Evolutionary conservation across 2,888 invertebrate genomes (phyloP).

Genomic region (Ecdyonurus torrentis): DNA sequence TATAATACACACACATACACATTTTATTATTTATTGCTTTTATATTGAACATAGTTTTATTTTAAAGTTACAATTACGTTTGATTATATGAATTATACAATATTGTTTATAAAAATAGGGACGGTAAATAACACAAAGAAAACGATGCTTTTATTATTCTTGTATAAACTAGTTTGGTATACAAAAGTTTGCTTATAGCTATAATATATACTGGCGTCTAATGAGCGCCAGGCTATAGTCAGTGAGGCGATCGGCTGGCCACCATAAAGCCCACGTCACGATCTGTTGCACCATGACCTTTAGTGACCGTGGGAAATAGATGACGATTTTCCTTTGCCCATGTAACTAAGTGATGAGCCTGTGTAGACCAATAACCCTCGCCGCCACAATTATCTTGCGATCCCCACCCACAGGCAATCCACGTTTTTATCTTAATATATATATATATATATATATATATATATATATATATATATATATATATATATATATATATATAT

Average conservation of each 20-base stretch:
- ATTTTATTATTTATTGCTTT: too few relatives aligned
- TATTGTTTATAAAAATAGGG: too few relatives aligned
- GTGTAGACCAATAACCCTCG: not conserved
- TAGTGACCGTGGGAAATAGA: constrained; percentile 1
- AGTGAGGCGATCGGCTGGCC: not conserved
- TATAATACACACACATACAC: too few relatives aligned
- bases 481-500: not conserved
- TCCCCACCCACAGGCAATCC: too few relatives aligned
- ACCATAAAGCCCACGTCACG: not conserved
- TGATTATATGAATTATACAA: too few relatives aligned
- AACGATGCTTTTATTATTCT: too few relatives aligned
- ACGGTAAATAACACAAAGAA: too few relatives aligned
- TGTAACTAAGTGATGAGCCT: not conserved
- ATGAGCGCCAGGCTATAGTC: not conserved
- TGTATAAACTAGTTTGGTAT: not conserved
- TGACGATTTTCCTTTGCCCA: not conserved
- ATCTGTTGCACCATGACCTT: not conserved
- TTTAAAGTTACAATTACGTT: too few relatives aligned
- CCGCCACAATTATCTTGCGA: not conserved
- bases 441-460: too few relatives aligned
- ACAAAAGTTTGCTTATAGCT: too few relatives aligned
- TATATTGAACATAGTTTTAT: too few relatives aligned
- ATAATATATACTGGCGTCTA: not conserved
- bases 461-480: not conserved
- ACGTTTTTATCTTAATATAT: too few relatives aligned